These are phyloP conservation scores for Lasioglossum marginatum DNA, from an alignment of 2,888 invertebrate genomes.

Conservation along the genomic window DNA sequence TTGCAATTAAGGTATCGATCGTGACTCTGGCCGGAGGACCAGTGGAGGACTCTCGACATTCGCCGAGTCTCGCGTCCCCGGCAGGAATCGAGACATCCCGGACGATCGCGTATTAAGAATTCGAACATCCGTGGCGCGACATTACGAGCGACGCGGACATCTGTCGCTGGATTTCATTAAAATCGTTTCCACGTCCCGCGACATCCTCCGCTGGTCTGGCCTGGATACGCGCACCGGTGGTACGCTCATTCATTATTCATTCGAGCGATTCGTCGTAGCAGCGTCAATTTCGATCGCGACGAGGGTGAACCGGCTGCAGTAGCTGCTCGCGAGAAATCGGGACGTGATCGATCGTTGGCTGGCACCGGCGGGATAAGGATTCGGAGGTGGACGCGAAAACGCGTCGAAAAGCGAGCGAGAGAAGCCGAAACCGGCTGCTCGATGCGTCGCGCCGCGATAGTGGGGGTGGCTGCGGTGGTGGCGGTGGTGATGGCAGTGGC, in stretches of 20 bases:
- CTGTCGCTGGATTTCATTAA: conserved; percentile 64
- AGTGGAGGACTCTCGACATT: neutral
- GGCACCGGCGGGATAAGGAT: neutral
- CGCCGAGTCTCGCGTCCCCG: too few species aligned
- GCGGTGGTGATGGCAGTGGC: conserved; percentile 58
- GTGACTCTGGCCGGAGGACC: neutral
- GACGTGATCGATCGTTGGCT: neutral
- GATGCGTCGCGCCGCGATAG: neutral
- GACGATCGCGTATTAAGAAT: conserved; percentile 11
- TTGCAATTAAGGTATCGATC: neutral
- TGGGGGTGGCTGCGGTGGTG: conserved; percentile 40
- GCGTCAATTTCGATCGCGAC: neutral
- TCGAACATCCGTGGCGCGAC: conserved; percentile 29
- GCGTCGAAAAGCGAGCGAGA: conserved; percentile 18
- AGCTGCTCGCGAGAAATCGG: neutral
- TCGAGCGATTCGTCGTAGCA: conserved; percentile 51
- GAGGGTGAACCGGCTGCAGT: neutral
- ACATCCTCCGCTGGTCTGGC: conserved; percentile 36
- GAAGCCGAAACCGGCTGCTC: neutral
- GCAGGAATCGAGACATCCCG: neutral
- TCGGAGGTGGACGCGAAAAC: neutral
- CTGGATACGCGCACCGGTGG: neutral
- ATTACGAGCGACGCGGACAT: conserved; percentile 54
- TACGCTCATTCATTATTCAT: conserved; percentile 64
- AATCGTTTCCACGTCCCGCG: conserved; percentile 43